Conservation (phyloP, 30 jellyfish, hydroid and myxozoan genomes). For the Morbakka virulenta region DNA sequence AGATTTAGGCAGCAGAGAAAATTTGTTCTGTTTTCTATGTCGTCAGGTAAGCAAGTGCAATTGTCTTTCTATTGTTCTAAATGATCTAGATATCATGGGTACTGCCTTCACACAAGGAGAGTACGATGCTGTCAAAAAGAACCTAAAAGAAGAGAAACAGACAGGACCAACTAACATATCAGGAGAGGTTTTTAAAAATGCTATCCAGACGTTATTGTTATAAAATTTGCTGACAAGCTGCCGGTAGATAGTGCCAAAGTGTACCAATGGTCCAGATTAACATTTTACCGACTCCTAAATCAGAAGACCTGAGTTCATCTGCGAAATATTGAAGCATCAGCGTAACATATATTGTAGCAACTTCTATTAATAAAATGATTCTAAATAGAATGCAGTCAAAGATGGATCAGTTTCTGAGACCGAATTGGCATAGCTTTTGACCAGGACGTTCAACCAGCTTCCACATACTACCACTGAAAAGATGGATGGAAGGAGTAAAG, state of each 20-base stretch:
- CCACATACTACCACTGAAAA: slow-evolving; percentile 8
- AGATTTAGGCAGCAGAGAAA: too few relatives aligned
- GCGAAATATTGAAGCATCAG: slow-evolving; percentile 11
- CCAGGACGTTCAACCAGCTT: slow-evolving; percentile 15
- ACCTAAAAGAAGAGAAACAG: background rate
- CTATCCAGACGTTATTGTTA: too few relatives aligned
- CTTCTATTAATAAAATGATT: background rate
- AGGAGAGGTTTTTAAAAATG: background rate
- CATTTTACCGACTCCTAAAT: slow-evolving; percentile 14
- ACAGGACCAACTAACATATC: background rate
- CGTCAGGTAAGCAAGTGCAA: too few relatives aligned
- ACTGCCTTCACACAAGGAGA: background rate
- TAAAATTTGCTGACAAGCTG: too few relatives aligned
- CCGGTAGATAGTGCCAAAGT: too few relatives aligned
- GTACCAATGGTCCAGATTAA: too few relatives aligned
- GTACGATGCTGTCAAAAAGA: background rate
- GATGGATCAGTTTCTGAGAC: background rate
- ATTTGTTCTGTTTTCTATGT: too few relatives aligned
- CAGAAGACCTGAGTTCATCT: slow-evolving; percentile 9
- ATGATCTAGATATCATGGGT: too few relatives aligned
- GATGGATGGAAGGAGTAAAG: slow-evolving; percentile 28
- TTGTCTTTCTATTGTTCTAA: too few relatives aligned
- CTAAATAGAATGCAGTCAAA: slow-evolving; percentile 17
- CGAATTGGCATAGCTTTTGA: slow-evolving; percentile 15
- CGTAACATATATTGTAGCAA: background rate